Evolutionary conservation across 1,140 invertebrate species (phyloP), one percentile per base, ranked within the genome.

Genomic region (Holotrichia oblita): DNA sequence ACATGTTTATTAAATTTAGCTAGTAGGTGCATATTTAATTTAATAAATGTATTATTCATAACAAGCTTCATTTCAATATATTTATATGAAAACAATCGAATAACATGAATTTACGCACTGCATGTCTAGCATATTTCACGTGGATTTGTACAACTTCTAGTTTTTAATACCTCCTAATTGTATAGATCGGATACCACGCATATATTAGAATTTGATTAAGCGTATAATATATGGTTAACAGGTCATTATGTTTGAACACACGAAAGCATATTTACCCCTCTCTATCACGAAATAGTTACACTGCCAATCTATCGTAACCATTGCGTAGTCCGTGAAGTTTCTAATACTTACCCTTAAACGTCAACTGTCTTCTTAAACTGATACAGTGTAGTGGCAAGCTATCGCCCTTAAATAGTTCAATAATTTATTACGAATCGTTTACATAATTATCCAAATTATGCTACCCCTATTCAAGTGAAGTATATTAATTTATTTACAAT

Each of bases 161-260:
- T 34, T 34, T 34, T 4, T 34, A 34, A 34, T 34, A 34, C 4
- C 27, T n/a, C 27, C 27, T 17, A 55, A n/a, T 55, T 17, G 8
- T 17, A n/a, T 6, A 17, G 6, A 17, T 55, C 14, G n/a, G 48
- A 55, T 55, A 55, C 3, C 12, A n/a, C 48, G 48, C n/a, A n/a
- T 55, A 55, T 55, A 55, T 55, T 17, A 55, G 17, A 69, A 69
- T 8, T 24, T 48, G 6, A 75, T 77, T 44, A 78, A 69, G 69
- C 61, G 44, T 72, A 72, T 78, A 78, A 78, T 78, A 78, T 73
- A 78, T 78, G 61, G 40, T 55, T 78, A 78, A 78, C 59, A 27
- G 61, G 40, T 69, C 69, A 78, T 78, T 72, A 78, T 41, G 44
- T 40, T 41, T 78, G 59, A 44, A 78, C 77, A 61, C 77, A 78